These are phyloP conservation scores for Hyposoter didymator DNA, from an alignment of 2,888 invertebrate species.

Conservation along the genomic window DNA sequence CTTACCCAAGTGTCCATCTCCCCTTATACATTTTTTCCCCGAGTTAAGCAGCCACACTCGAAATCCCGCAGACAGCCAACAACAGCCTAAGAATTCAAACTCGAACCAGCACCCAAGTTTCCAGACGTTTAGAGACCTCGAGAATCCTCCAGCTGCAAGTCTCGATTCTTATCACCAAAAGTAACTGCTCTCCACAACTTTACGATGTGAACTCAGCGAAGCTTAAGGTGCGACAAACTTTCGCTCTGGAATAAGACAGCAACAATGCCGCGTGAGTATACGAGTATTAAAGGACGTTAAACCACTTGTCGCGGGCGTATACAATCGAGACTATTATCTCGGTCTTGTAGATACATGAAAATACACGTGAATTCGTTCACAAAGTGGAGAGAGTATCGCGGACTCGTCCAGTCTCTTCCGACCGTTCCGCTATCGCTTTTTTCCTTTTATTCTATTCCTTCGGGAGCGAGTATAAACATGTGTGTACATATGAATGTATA, in stretches of 20 bases:
- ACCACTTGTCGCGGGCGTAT: slow-evolving; percentile 69
- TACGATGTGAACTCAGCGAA: not conserved
- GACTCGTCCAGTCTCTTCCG: not conserved
- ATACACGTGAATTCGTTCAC: slow-evolving; percentile 54
- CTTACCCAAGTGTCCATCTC: slow-evolving; percentile 4
- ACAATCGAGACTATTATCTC: slow-evolving; percentile 63
- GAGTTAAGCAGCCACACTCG: not conserved
- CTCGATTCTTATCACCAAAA: not conserved
- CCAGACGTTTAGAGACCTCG: not conserved
- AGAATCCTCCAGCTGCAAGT: not conserved
- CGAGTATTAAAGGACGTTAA: slow-evolving; percentile 69
- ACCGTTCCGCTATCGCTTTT: slow-evolving; percentile 35
- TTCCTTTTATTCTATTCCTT: slow-evolving; percentile 35
- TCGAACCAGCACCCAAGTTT: not conserved
- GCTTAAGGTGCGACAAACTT: slow-evolving; percentile 8
- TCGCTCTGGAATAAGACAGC: not conserved
- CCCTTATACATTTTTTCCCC: slow-evolving; percentile 3
- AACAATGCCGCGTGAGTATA: slow-evolving; percentile 55
- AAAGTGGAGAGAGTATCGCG: slow-evolving; percentile 29
- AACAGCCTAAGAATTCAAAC: not conserved
- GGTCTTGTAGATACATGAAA: slow-evolving; percentile 60
- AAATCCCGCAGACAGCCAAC: not conserved
- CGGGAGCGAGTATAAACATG: slow-evolving; percentile 10
- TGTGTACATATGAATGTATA: slow-evolving; percentile 7
- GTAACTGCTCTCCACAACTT: not conserved